Conservation (phyloP, 2,797 vertebrate species). For the Gambelia wislizenii region DNA sequence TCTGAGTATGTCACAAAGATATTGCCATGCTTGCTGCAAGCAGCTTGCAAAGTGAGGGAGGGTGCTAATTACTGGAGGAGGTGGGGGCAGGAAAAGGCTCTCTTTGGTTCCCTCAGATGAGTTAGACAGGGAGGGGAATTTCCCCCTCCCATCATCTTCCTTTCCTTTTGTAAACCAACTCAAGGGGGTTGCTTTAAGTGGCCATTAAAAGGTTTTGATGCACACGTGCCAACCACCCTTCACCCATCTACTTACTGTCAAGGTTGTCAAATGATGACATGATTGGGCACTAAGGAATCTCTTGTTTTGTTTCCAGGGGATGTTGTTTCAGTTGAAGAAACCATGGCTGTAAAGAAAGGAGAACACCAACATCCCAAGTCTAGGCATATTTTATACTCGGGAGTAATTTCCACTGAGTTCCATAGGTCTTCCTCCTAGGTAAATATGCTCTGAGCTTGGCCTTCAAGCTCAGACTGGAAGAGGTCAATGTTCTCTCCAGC, state of each 20-base stretch:
- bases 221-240: conserved; percentile 13
- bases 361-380: neutral
- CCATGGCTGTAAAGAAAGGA: neutral
- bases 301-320: conserved; percentile 53
- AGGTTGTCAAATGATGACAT: conserved; percentile 38
- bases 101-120: conserved; percentile 44
- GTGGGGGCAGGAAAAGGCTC: conserved; percentile 31
- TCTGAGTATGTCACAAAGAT: conserved; percentile 77
- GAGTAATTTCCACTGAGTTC: neutral
- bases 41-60: conserved; percentile 70
- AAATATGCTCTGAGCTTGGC: neutral
- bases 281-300: conserved; percentile 19
- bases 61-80: conserved; percentile 77
- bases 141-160: conserved; percentile 20
- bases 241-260: neutral
- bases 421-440: neutral
- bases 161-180: conserved; percentile 47
- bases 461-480: neutral
- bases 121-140: conserved; percentile 55
- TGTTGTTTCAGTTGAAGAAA: conserved; percentile 18
- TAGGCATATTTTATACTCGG: neutral
- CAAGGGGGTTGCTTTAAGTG: conserved; percentile 58
- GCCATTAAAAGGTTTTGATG: conserved; percentile 32
- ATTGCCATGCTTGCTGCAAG: conserved; percentile 79
- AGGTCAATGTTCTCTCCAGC: neutral